These are phyloP conservation scores for Pomatorhinus ruficollis DNA, from an alignment of 2,113 vertebrate species.

Conservation along the genomic window DNA sequence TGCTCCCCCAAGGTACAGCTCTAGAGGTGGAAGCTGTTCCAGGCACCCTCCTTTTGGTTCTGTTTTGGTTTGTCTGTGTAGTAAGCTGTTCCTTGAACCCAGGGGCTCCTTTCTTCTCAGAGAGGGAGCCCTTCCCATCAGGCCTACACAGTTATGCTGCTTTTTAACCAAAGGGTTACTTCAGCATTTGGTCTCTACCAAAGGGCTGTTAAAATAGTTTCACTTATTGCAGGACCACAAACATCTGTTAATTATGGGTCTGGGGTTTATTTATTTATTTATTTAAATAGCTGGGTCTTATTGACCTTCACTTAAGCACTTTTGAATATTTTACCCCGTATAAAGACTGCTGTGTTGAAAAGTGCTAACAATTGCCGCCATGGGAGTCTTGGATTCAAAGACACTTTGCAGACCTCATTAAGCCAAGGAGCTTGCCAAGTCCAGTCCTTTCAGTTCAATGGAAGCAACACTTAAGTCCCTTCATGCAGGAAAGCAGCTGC, in stretches of 20 bases:
- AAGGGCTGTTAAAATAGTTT: conserved; percentile 64
- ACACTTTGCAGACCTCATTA: conserved; percentile 46
- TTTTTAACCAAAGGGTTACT: conserved; percentile 33
- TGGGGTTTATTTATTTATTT: conserved; percentile 14
- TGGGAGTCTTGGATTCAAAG: conserved; percentile 24
- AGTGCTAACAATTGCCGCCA: conserved; percentile 22
- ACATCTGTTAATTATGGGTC: conserved; percentile 53
- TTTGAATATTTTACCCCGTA: conserved; percentile 34
- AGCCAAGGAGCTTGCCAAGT: not conserved
- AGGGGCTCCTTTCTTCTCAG: not conserved
- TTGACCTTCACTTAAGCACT: conserved; percentile 42
- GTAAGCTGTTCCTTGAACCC: not conserved
- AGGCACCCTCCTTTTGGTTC: not conserved
- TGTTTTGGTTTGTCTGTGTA: not conserved
- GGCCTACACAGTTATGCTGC: not conserved
- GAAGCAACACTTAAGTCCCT: not conserved
- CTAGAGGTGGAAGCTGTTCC: not conserved
- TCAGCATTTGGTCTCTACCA: conserved; percentile 43
- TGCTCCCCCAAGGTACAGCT: not conserved
- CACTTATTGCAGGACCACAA: conserved; percentile 63
- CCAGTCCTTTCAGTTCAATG: not conserved
- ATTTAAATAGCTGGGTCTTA: conserved; percentile 27
- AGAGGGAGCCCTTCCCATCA: not conserved
- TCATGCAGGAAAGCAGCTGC: not conserved
- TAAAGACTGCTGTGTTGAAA: conserved; percentile 30